A percentile compares a stretch with the other conserved stretches of the same genome.
Evolutionary conservation across 2,888 invertebrate genomes (phyloP).

Genomic region (Dryocosmus kuriphilus): DNA sequence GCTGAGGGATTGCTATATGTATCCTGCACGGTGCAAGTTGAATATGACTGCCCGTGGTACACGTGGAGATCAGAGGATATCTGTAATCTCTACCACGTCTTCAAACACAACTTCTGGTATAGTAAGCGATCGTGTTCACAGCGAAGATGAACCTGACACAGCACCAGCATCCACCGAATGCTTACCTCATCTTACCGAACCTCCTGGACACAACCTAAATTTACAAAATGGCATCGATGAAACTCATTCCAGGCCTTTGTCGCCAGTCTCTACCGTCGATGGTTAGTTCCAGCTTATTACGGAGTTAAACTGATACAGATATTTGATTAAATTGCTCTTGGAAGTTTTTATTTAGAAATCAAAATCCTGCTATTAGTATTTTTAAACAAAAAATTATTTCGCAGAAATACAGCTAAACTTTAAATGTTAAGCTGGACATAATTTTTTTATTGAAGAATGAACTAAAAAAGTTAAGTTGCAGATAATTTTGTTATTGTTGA

Average conservation of each 20-base stretch:
- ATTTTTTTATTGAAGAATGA: too few relatives aligned
- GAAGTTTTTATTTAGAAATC: too few relatives aligned
- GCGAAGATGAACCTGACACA: conserved; percentile 95
- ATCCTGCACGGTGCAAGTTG: conserved; percentile 81
- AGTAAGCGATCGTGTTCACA: conserved; percentile 96
- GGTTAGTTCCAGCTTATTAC: conserved; percentile 58
- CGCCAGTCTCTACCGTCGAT: conserved; percentile 70
- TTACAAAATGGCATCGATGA: conserved; percentile 61
- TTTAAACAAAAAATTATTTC: too few relatives aligned
- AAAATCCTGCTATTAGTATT: too few relatives aligned
- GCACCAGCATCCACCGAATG: conserved; percentile 93
- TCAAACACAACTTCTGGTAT: conserved; percentile 99
- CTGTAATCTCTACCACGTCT: conserved; percentile 94
- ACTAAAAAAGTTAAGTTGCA: too few relatives aligned
- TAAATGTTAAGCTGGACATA: too few relatives aligned
- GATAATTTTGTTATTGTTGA: too few relatives aligned
- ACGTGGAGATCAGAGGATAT: conserved; percentile 89
- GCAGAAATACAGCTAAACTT: too few relatives aligned
- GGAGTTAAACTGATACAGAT: background rate
- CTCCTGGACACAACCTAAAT: conserved; percentile 57
- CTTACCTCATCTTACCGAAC: conserved; percentile 80
- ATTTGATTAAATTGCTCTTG: too few relatives aligned
- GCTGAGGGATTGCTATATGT: conserved; percentile 86
- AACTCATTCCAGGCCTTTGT: conserved; percentile 64
- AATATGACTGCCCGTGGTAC: conserved; percentile 82